Evolutionary conservation across 2,113 vertebrate species (phyloP), one percentile per base, ranked within the genome.

Genomic region (Speoplatyrhinus poulsoni): DNA sequence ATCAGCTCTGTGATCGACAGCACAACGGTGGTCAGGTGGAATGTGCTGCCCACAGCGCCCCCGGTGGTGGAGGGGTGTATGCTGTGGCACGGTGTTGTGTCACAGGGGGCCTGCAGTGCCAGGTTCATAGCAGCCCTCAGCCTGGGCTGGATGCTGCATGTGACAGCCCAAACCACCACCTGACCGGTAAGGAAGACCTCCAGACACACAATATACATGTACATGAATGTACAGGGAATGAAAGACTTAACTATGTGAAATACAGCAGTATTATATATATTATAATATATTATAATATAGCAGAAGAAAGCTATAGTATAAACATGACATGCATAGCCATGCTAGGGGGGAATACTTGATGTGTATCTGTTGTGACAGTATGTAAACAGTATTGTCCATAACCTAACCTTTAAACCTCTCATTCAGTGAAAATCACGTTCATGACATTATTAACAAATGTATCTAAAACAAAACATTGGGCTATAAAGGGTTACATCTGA

Each of bases 21-120:
- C 86, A 87, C 60, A 72, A 9, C 41, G 67, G 77, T 0, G 87
- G 89, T 48, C 82, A 72, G 72, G 93, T 87, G 73, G 87, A 85
- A 70, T 97, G 96, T 0, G 79, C 93, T 9, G 95, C 94, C 19
- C 69, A 82, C 67, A 92, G 64, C 0, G 80, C 90, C 0, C 75
- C 77, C 5, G 72, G 82, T 0, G 93, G 91, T 3, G 66, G 70
- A 47, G 93, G 93, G 0, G 93, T 95, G 76, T 90, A 89, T 0
- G 94, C 95, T 0, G 72, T 95, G 1, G 95, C 95, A 15, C 91
- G 94, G 36, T 98, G 96, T 84, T 98, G 96, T 66, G 88, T 88
- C 0, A 84, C 85, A 60, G 87, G 85, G 7, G 80, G 66, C 16
- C 88, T 88, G 12, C 80, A 46, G 70, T 97, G 95, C 69, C 83